A percentile compares a stretch with the other conserved stretches of the same genome.
phyloP scores from a whole-genome alignment of 1,140 invertebrate species.

The Zaprionus taronus region DNA sequence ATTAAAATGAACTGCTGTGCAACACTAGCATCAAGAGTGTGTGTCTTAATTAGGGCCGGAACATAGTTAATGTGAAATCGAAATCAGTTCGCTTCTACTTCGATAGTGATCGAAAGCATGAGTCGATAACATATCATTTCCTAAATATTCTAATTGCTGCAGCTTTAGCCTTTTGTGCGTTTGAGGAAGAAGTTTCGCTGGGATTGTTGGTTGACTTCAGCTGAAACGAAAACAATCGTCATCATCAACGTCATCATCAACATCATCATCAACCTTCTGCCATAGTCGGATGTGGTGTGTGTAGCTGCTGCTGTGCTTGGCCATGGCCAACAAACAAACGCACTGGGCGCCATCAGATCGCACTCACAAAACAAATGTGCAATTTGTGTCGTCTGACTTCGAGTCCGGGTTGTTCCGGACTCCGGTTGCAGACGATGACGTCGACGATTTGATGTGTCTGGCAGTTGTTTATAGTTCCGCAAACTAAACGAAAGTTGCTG shows the following conservation, averaged over 20 bases:
- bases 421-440: slow-evolving; percentile 21
- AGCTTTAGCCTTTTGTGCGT: background rate
- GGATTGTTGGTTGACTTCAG: no score
- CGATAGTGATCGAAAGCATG: no score
- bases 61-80: no score
- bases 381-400: slow-evolving; percentile 34
- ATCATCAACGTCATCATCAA: slow-evolving; percentile 22
- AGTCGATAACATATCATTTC: no score
- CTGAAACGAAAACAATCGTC: background rate
- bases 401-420: background rate
- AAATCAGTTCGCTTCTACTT: no score
- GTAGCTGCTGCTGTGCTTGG: slow-evolving; percentile 56
- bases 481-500: slow-evolving; percentile 72
- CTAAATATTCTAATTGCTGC: no score
- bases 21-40: no score
- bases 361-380: slow-evolving; percentile 27
- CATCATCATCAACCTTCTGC: slow-evolving; percentile 5
- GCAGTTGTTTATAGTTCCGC: slow-evolving; percentile 70
- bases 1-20: no score
- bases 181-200: no score
- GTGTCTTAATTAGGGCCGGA: no score
- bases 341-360: slow-evolving; percentile 20
- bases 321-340: slow-evolving; percentile 13
- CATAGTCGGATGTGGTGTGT: background rate
- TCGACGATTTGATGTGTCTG: slow-evolving; percentile 31